Evolutionary conservation across 2,797 vertebrate species (phyloP).

Genomic region (Anguilla obscura): DNA sequence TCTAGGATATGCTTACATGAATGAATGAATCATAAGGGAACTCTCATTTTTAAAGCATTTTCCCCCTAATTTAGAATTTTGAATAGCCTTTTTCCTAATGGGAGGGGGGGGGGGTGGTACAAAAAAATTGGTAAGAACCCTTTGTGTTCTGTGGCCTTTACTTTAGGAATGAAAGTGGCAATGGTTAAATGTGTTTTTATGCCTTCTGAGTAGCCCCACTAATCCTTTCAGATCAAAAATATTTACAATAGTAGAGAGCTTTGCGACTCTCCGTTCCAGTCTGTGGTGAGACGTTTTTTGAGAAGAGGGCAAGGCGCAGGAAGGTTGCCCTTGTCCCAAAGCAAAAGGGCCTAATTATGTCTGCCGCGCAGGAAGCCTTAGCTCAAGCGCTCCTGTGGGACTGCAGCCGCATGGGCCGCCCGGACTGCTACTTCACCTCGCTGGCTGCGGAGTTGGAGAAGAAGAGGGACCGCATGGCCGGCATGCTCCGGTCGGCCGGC

Average conservation of each 20-base stretch:
- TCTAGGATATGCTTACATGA: too few species aligned
- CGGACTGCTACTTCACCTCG: conserved; percentile 88
- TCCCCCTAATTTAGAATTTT: background rate
- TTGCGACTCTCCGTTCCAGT: background rate
- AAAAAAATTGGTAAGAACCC: background rate
- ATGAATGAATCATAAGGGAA: background rate
- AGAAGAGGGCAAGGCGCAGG: background rate
- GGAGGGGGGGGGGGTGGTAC: background rate
- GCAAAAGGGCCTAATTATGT: background rate
- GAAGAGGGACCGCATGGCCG: conserved; percentile 85
- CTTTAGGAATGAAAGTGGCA: background rate
- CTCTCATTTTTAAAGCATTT: background rate
- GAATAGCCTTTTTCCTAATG: background rate
- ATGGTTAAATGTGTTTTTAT: background rate
- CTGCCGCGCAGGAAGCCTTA: conserved; percentile 82
- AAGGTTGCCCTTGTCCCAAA: background rate
- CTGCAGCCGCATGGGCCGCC: conserved; percentile 79
- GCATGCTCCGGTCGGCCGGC: conserved; percentile 76
- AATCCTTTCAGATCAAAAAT: background rate
- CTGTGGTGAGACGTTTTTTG: background rate
- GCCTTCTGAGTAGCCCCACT: background rate
- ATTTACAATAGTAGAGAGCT: background rate
- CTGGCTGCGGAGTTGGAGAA: conserved; percentile 82
- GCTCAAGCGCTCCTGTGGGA: conserved; percentile 82
- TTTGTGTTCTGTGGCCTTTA: background rate